These are phyloP conservation scores for Crotalus viridis DNA, from an alignment of 2,113 vertebrate genomes.

Conservation along the genomic window DNA sequence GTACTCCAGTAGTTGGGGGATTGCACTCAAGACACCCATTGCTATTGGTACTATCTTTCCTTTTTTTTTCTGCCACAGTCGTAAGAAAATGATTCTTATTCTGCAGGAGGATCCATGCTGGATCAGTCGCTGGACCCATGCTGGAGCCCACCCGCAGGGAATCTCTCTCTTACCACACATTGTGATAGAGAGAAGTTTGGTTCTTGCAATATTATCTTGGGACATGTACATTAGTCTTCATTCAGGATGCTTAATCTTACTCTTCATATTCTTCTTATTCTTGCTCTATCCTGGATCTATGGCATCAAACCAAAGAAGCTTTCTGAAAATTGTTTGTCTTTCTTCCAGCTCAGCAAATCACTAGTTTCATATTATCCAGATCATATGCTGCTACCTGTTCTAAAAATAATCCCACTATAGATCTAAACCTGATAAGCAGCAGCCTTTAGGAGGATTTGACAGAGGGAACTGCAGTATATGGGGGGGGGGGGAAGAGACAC, in stretches of 20 bases:
- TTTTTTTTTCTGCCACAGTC: too few relatives aligned
- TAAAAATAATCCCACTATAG: constrained; percentile 62
- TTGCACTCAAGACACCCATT: too few relatives aligned
- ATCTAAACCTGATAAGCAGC: constrained; percentile 61
- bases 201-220: neutral
- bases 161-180: too few relatives aligned
- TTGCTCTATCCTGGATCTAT: constrained; percentile 15
- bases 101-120: too few relatives aligned
- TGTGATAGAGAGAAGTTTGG: neutral
- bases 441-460: constrained; percentile 54
- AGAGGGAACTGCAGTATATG: constrained; percentile 11
- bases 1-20: too few relatives aligned
- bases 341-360: constrained; percentile 37
- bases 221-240: neutral
- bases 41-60: too few relatives aligned
- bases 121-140: too few relatives aligned
- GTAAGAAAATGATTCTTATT: too few relatives aligned
- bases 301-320: constrained; percentile 24
- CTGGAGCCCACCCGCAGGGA: too few relatives aligned
- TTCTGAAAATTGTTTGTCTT: constrained; percentile 30
- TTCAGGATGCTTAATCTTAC: neutral
- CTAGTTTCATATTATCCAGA: constrained; percentile 53
- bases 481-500: neutral
- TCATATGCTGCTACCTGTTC: constrained; percentile 49
- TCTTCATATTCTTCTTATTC: too few relatives aligned